Evolutionary conservation across 2,888 invertebrate species (phyloP).

Genomic region (Chloromyia formosa): DNA sequence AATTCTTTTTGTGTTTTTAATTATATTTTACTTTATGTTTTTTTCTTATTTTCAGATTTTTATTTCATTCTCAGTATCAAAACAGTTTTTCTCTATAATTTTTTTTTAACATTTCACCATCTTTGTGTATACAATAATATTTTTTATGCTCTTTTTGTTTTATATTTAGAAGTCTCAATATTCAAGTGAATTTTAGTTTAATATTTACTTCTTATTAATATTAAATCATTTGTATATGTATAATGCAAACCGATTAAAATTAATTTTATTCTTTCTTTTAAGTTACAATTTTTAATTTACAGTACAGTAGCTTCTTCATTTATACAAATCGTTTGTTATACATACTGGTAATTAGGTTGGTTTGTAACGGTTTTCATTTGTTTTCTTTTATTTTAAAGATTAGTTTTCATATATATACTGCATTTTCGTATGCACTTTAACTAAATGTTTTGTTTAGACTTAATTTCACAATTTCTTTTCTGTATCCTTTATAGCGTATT

Average conservation of each 20-base stretch:
- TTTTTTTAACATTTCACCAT: neutral
- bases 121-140: slow-evolving; percentile 33
- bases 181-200: slow-evolving; percentile 15
- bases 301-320: neutral
- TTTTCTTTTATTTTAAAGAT: neutral
- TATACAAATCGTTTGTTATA: neutral
- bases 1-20: neutral
- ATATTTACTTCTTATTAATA: slow-evolving; percentile 12
- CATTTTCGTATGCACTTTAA: too few species aligned
- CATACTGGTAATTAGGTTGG: too few species aligned
- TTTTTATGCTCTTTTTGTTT: neutral
- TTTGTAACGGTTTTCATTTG: neutral
- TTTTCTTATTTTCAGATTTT: neutral
- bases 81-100: slow-evolving; percentile 31
- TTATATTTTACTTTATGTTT: slow-evolving; percentile 8
- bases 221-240: neutral
- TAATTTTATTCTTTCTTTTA: neutral
- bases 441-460: neutral
- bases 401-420: neutral
- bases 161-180: slow-evolving; percentile 35
- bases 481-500: neutral
- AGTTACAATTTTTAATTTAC: too few species aligned
- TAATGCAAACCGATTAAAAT: neutral
- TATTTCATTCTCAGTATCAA: slow-evolving; percentile 39
- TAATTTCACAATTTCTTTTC: neutral